Conservation (phyloP, 2,797 vertebrate genomes). For the Parauchenoglanis ngamensis region DNA sequence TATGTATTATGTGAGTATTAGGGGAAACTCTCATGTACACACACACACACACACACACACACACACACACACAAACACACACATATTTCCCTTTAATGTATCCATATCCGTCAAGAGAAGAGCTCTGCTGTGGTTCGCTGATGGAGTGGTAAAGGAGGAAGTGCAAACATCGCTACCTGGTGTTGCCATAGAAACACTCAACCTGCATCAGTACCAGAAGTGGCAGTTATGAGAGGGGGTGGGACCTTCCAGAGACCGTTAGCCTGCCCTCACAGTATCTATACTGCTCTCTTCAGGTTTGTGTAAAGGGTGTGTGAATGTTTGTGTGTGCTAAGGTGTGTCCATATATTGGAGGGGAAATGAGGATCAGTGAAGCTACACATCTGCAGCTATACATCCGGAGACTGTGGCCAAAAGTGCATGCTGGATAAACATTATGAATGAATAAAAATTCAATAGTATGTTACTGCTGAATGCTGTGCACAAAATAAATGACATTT, state of each 20-base stretch:
- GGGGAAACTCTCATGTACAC: neutral
- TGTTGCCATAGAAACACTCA: conserved; percentile 73
- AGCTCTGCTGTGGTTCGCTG: conserved; percentile 67
- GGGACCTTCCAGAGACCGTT: conserved; percentile 8
- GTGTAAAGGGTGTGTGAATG: conserved; percentile 23
- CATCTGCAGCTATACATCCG: neutral
- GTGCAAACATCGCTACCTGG: conserved; percentile 67
- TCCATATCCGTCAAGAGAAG: neutral
- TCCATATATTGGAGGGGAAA: neutral
- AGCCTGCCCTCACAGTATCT: conserved; percentile 25
- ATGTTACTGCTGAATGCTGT: neutral
- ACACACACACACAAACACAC: neutral
- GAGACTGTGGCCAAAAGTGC: neutral
- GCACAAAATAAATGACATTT: neutral
- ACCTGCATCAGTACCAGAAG: conserved; percentile 53
- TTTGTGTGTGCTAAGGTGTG: conserved; percentile 28
- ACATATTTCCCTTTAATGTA: neutral
- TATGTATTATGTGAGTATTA: neutral
- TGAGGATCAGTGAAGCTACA: neutral
- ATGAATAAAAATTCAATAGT: neutral
- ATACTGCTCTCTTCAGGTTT: conserved; percentile 36
- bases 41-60: neutral
- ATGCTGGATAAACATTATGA: neutral
- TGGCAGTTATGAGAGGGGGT: conserved; percentile 26
- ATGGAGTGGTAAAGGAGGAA: conserved; percentile 67